Evolutionary conservation across 2,113 vertebrate genomes (phyloP).

Genomic region (Laterallus jamaicensis): DNA sequence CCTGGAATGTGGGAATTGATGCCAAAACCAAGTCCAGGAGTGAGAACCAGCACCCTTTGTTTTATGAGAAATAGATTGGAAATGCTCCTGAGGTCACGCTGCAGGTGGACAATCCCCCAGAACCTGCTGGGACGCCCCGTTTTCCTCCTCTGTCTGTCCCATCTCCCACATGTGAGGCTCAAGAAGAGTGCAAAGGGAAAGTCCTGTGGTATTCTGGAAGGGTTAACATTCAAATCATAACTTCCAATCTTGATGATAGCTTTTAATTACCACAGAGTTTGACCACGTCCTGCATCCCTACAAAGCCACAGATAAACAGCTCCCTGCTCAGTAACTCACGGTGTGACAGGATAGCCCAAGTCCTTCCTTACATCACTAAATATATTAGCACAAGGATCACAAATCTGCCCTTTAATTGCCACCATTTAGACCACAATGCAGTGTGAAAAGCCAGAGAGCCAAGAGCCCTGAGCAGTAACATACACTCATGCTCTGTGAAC

Average conservation of each 20-base stretch:
- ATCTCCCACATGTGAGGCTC: not conserved
- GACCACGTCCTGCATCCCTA: fast-evolving
- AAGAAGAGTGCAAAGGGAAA: not conserved
- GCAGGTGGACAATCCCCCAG: not conserved
- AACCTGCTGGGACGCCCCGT: not conserved
- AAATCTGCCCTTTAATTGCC: not conserved
- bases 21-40: not conserved
- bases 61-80: not conserved
- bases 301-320: not conserved
- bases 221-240: not conserved
- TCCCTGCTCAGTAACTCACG: not conserved
- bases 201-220: not conserved
- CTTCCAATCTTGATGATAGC: not conserved
- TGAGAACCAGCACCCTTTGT: not conserved
- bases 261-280: not conserved
- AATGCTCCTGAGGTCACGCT: not conserved
- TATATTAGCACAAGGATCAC: fast-evolving
- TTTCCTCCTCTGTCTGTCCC: not conserved
- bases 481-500: not conserved
- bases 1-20: not conserved
- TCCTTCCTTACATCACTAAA: not conserved
- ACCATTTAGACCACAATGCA: not conserved
- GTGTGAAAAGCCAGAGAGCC: not conserved
- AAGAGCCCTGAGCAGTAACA: not conserved
- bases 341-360: fast-evolving